Evolutionary conservation across 2,888 invertebrate species (phyloP).

Genomic region (Drosophila nr. fundita): DNA sequence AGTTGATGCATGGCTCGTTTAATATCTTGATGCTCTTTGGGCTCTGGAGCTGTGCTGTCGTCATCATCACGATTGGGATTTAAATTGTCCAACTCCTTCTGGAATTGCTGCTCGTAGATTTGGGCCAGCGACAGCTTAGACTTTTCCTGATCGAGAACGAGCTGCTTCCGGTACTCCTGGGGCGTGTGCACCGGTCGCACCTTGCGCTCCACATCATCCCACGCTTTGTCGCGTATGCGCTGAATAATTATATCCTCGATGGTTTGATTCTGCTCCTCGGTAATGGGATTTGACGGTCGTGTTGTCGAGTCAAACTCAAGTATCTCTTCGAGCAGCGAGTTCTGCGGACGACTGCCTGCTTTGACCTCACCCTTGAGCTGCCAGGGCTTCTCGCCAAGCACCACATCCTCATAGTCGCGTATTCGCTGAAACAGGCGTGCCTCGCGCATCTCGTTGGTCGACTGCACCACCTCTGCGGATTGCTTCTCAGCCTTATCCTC

Average conservation of each 20-base stretch:
- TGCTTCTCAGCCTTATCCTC: slow-evolving; percentile 34
- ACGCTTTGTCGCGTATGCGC: slow-evolving; percentile 96
- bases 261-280: slow-evolving; percentile 93
- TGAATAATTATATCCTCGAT: slow-evolving; percentile 96
- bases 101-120: slow-evolving; percentile 95
- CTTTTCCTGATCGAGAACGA: slow-evolving; percentile 96
- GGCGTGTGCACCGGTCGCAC: slow-evolving; percentile 93
- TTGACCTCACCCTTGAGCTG: slow-evolving; percentile 96
- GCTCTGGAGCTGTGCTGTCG: slow-evolving; percentile 87
- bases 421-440: slow-evolving; percentile 90
- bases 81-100: slow-evolving; percentile 88
- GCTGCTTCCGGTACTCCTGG: slow-evolving; percentile 93
- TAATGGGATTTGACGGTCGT: slow-evolving; percentile 95
- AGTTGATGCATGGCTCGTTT: slow-evolving; percentile 90
- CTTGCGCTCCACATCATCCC: slow-evolving; percentile 96
- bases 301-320: slow-evolving; percentile 94
- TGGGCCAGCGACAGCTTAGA: slow-evolving; percentile 96
- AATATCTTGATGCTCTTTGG: slow-evolving; percentile 92
- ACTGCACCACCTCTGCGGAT: slow-evolving; percentile 81
- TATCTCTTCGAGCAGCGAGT: slow-evolving; percentile 96
- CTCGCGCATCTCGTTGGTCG: slow-evolving; percentile 91
- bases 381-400: slow-evolving; percentile 95
- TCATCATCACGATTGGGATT: slow-evolving; percentile 82
- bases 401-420: slow-evolving; percentile 89
- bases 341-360: slow-evolving; percentile 92